Conservation (phyloP, 2,888 invertebrate species). For the Lithophane leautieri region DNA sequence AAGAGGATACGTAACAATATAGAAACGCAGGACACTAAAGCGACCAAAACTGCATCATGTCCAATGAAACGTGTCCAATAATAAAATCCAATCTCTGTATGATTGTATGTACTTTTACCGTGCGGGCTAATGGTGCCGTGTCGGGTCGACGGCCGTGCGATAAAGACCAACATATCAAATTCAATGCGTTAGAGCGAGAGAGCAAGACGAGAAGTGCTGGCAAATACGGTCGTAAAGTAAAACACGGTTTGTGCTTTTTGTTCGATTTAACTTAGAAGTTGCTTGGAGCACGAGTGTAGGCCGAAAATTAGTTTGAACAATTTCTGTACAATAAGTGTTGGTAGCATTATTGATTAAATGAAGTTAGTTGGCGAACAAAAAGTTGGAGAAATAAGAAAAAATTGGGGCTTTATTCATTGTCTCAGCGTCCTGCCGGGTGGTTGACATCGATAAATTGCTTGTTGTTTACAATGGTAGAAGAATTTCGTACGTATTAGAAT, state of each 20-base stretch:
- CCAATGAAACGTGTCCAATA: conserved; percentile 70
- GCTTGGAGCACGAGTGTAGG: conserved; percentile 67
- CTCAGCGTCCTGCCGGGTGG: background rate
- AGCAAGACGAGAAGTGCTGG: conserved; percentile 72
- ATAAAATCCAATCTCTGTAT: conserved; percentile 71
- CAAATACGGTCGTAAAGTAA: conserved; percentile 83
- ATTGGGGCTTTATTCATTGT: conserved; percentile 6
- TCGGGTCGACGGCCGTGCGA: conserved; percentile 84
- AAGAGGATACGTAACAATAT: conserved; percentile 16
- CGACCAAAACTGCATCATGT: conserved; percentile 57
- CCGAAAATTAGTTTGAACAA: conserved; percentile 57
- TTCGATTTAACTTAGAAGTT: conserved; percentile 75
- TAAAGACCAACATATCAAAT: conserved; percentile 62
- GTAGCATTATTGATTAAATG: conserved; percentile 37
- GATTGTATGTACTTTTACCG: conserved; percentile 75
- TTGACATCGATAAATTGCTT: background rate
- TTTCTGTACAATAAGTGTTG: conserved; percentile 35
- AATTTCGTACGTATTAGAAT: background rate
- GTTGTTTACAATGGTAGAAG: background rate
- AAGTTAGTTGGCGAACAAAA: conserved; percentile 15
- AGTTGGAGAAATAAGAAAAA: background rate
- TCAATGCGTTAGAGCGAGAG: conserved; percentile 64
- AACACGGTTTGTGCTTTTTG: conserved; percentile 80
- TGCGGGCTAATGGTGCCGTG: conserved; percentile 73
- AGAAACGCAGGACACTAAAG: conserved; percentile 33